Conservation (phyloP, 2,797 vertebrate genomes). For the Carapus acus region DNA sequence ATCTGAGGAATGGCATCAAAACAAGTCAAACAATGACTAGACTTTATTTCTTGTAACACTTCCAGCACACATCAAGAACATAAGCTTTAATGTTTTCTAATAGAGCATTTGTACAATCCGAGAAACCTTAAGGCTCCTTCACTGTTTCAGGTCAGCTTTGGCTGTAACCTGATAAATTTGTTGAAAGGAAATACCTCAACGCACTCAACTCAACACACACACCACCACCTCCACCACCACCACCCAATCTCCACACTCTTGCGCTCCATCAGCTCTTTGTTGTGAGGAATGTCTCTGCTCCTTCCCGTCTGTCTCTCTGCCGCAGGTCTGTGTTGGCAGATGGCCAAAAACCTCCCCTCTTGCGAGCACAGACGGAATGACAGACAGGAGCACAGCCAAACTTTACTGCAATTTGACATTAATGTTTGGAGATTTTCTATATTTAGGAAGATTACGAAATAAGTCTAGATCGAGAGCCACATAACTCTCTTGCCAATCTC, state of each 20-base stretch:
- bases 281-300: conserved; percentile 46
- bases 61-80: no score
- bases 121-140: not conserved
- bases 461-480: no score
- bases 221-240: not conserved
- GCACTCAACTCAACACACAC: not conserved
- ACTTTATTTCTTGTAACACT: no score
- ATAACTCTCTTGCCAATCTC: no score
- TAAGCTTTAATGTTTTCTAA: not conserved
- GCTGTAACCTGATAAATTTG: conserved; percentile 35
- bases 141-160: not conserved
- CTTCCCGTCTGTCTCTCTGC: conserved; percentile 28
- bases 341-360: conserved; percentile 16
- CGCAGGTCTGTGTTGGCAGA: conserved; percentile 36
- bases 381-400: not conserved
- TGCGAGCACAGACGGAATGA: conserved; percentile 5
- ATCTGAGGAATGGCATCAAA: no score
- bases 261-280: conserved; percentile 18
- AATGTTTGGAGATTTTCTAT: no score
- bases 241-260: no score
- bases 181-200: conserved; percentile 18
- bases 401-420: no score
- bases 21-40: no score
- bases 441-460: no score
- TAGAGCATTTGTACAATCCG: not conserved